A percentile compares a stretch with the other conserved stretches of the same genome.
These are phyloP conservation scores for Protonibea diacanthus DNA, from an alignment of 2,797 vertebrate genomes.

Conservation along the genomic window DNA sequence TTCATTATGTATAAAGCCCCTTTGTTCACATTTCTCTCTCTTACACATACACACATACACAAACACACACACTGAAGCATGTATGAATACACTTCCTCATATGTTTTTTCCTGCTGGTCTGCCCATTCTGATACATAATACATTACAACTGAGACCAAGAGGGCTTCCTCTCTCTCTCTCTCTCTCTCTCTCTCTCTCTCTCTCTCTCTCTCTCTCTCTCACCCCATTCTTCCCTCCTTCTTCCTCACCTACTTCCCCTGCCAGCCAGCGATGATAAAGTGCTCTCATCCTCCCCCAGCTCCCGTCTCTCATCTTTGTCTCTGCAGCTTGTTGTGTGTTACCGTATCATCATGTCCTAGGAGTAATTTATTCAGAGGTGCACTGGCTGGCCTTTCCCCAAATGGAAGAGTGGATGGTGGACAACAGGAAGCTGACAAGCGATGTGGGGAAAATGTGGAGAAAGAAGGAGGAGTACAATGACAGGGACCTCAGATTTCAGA, in stretches of 20 bases:
- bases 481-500: slow-evolving; percentile 23
- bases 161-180: slow-evolving; percentile 9
- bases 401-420: slow-evolving; percentile 47
- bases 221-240: slow-evolving; percentile 28
- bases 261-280: slow-evolving; percentile 28
- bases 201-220: background rate
- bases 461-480: slow-evolving; percentile 11
- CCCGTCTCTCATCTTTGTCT: slow-evolving; percentile 20
- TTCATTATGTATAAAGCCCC: slow-evolving; percentile 1
- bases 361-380: slow-evolving; percentile 64
- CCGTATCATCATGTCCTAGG: slow-evolving; percentile 43
- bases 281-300: slow-evolving; percentile 11
- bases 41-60: slow-evolving; percentile 15
- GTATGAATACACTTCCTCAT: slow-evolving; percentile 57
- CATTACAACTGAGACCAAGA: slow-evolving; percentile 76
- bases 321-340: slow-evolving; percentile 32
- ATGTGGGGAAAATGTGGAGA: background rate
- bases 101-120: slow-evolving; percentile 66
- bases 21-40: background rate
- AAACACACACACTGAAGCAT: slow-evolving; percentile 24
- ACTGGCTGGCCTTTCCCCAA: slow-evolving; percentile 40
- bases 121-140: slow-evolving; percentile 79
- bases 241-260: slow-evolving; percentile 33
- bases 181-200: background rate
- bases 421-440: slow-evolving; percentile 40